Evolutionary conservation across 2,797 vertebrate species (phyloP).

Genomic region (Perodicticus potto): DNA sequence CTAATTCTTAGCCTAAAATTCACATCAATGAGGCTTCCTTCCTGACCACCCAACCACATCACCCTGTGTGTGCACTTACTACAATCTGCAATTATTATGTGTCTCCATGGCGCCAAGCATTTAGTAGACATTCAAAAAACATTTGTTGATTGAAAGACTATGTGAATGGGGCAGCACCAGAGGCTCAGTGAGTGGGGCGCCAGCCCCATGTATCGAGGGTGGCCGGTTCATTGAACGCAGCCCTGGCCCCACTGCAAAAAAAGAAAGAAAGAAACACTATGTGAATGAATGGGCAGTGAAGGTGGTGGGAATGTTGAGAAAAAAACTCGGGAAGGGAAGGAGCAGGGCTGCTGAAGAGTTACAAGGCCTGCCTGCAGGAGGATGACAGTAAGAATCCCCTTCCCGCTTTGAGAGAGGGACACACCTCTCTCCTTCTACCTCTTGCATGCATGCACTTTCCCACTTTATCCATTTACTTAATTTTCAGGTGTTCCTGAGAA

Average conservation of each 20-base stretch:
- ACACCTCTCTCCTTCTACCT: accelerated
- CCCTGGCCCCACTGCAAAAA: too few species aligned
- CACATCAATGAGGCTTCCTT: background rate
- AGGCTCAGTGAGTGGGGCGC: too few species aligned
- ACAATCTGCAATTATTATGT: background rate
- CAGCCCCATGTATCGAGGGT: too few species aligned
- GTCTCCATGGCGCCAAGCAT: background rate
- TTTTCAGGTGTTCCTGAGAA: conserved; percentile 92
- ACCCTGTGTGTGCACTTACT: background rate
- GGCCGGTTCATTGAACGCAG: too few species aligned
- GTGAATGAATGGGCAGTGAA: background rate
- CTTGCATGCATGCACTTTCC: background rate
- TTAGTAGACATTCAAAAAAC: background rate
- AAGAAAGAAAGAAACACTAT: background rate
- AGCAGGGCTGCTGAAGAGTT: background rate
- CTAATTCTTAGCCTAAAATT: conserved; percentile 36
- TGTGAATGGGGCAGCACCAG: background rate
- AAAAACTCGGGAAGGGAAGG: background rate
- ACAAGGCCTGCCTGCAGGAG: background rate
- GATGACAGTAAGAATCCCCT: background rate
- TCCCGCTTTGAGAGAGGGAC: background rate
- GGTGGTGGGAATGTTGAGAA: background rate
- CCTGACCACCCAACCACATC: background rate
- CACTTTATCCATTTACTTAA: conserved; percentile 61
- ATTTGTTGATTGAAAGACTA: conserved; percentile 8